Evolutionary conservation across 2,797 vertebrate species (phyloP).

Genomic region (Xenentodon cancila): DNA sequence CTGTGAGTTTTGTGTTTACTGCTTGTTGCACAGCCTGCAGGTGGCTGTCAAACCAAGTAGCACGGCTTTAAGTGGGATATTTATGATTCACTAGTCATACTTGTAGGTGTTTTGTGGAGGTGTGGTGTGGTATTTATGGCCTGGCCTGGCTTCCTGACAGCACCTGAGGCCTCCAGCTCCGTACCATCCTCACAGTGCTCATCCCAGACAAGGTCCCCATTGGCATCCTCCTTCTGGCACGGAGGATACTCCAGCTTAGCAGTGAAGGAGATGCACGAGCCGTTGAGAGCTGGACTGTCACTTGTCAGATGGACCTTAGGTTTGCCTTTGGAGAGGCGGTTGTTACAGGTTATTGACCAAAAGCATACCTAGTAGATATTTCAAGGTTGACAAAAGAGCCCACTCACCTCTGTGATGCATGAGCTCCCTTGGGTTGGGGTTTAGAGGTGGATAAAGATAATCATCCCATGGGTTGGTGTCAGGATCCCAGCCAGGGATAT

Average conservation of each 20-base stretch:
- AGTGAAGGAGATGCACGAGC: slow-evolving; percentile 87
- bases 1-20: too few relatives aligned
- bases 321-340: slow-evolving; percentile 64
- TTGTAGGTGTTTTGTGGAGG: not conserved
- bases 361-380: not conserved
- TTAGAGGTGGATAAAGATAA: slow-evolving; percentile 86
- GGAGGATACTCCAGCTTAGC: slow-evolving; percentile 88
- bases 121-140: slow-evolving; percentile 14
- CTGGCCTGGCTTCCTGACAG: slow-evolving; percentile 45
- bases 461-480: slow-evolving; percentile 91
- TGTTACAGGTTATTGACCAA: not conserved
- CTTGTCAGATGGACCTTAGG: slow-evolving; percentile 84
- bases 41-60: too few relatives aligned
- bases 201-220: slow-evolving; percentile 86
- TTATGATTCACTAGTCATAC: too few relatives aligned
- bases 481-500: slow-evolving; percentile 87
- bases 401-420: slow-evolving; percentile 52
- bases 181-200: slow-evolving; percentile 87
- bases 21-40: too few relatives aligned
- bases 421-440: slow-evolving; percentile 53
- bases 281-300: slow-evolving; percentile 91
- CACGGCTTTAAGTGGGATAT: too few relatives aligned
- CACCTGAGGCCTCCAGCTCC: slow-evolving; percentile 75
- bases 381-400: not conserved
- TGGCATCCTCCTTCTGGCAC: slow-evolving; percentile 87